Base-by-base conservation (phyloP, 2,797 vertebrate genomes). In the Crax fasciolata region DNA sequence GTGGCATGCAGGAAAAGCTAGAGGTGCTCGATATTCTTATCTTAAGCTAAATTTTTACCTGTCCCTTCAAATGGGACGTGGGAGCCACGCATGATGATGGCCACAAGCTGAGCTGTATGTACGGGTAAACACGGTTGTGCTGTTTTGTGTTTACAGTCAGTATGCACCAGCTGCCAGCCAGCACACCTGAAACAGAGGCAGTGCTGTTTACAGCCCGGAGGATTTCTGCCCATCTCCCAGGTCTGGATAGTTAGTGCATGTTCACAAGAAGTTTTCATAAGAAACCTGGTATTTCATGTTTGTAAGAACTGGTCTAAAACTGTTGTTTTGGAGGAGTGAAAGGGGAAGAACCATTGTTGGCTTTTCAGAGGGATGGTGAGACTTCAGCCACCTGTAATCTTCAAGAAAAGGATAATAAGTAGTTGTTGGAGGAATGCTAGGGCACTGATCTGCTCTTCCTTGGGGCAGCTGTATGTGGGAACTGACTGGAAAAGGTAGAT, bases 31-130 rank as follows among this genome's bases (percentile, higher is more conserved):
- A 57, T 81, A 93, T 23, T 91, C 43, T 51, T 77, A 35, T 91
- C 80, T 94, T 44, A 92, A 92, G 15, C 10, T 48, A n/a, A 82
- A 90, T 61, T 32, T 84, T 93, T 90, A 84, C 55, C 58, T 49
- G 4, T 93, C 58, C 93, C 57, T 75, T 90, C 79, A 76, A 76
- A 95, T 58, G 59, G 30, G 44, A 81, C 2, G 0, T 3, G 20
- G 75, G 62, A 78, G 18, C 35, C 86, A 2, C n/a, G 68, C 54
- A 24, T 94, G 73, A 84, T 0, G 4, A 82, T 81, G 79, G 63
- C 84, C 63, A 84, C 84, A 92, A 97, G 48, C 82, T 83, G 71
- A 85, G 77, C 21, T 54, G 23, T 58, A 48, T 41, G 58, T 71
- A 49, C 44, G 35, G 68, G 65, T 86, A 73, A 93, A 86, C 14